Base-by-base conservation (phyloP, 2,888 invertebrate species). In the Macaria notata region DNA sequence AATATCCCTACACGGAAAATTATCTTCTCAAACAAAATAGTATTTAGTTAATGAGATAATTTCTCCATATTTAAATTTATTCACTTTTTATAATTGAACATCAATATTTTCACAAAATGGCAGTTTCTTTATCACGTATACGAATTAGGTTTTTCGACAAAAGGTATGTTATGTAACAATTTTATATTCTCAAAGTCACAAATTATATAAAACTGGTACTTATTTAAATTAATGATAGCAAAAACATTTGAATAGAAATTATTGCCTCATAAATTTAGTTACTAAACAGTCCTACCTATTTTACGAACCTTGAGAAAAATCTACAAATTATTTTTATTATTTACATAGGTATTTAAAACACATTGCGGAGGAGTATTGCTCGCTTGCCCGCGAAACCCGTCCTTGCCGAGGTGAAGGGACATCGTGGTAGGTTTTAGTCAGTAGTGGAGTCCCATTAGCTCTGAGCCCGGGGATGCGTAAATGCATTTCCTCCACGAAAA, bases 81-180 rank as follows among this genome's bases (percentile, higher is more conserved):
- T 75, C 19, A 19, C 19, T 70, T 36, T 36, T 9, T 41, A 30
- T 54, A 76, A 68, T 76, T 73, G 73, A 80, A 78, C 70, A 70
- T 70, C 61, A 73, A 79, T 68, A 75, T 73, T 70, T 71, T 78
- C 81, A 79, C 69, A 83, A 87, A 87, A 88, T 88, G 89, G 89
- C 89, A 89, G 89, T 88, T 77, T 78, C 59, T 71, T 53, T 88
- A 87, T 88, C 86, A 87, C 88, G 83, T 84, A 86, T 86, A 87
- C 83, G 65, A 82, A 49, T 62, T 57, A 61, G 3, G 9, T 50
- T 43, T 31, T 38, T 5, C 8, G 38, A 38, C 6, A 29, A 4
- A 42, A 43, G 9, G 43, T 33, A 29, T 33, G 5, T 6, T 31
- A 31, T 38, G 38, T 2, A 38, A 38, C 5, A 3, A 38, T 38